Conservation (phyloP, 2,888 invertebrate species). For the Meloe dianella region DNA sequence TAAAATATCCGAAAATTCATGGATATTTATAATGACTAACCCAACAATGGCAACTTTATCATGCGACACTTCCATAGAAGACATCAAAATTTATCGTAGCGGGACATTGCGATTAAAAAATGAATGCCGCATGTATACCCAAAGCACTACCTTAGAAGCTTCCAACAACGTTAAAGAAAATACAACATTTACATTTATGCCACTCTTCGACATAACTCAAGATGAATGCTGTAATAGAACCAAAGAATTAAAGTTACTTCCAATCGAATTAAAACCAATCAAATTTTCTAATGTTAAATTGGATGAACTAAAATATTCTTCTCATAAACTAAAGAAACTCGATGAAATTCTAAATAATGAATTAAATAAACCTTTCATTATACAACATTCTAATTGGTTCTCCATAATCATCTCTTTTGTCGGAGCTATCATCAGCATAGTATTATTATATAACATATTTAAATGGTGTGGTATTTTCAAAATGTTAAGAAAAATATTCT, state of each 20-base stretch:
- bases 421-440: too few species aligned
- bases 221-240: slow-evolving; percentile 18
- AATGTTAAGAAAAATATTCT: too few species aligned
- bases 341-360: too few species aligned
- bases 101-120: not conserved
- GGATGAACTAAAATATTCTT: slow-evolving; percentile 29
- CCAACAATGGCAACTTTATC: too few species aligned
- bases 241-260: slow-evolving; percentile 14
- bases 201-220: slow-evolving; percentile 10
- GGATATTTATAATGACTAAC: too few species aligned
- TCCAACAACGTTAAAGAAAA: not conserved
- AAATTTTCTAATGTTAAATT: slow-evolving; percentile 30
- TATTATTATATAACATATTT: too few species aligned
- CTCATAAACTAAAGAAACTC: slow-evolving; percentile 34
- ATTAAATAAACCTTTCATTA: too few species aligned
- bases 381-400: too few species aligned
- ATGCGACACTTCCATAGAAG: not conserved
- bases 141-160: not conserved
- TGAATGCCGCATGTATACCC: not conserved
- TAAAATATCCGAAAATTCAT: too few species aligned
- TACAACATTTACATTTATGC: not conserved
- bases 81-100: not conserved
- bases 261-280: slow-evolving; percentile 23
- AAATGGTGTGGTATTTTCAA: too few species aligned
- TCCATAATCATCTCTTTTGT: too few species aligned